phyloP scores from a whole-genome alignment of 1,140 invertebrate species.

The Listronotus bonariensis region DNA sequence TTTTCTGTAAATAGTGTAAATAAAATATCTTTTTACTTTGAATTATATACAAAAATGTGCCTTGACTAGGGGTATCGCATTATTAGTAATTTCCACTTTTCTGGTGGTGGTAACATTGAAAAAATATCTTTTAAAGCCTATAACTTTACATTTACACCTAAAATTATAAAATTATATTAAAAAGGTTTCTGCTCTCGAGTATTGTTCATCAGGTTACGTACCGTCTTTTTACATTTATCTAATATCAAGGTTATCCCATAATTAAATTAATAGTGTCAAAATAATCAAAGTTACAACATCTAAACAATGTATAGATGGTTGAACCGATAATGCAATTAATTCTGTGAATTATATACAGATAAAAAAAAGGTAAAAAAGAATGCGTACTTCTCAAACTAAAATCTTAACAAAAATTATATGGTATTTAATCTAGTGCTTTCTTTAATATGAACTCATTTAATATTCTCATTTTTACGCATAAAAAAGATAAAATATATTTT shows the following conservation, averaged over 20 bases:
- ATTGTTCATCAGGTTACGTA: constrained; percentile 45
- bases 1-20: constrained; percentile 44
- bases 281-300: too few relatives aligned
- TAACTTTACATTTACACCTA: constrained; percentile 43
- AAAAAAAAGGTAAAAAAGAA: too few relatives aligned
- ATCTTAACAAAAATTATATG: too few relatives aligned
- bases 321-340: too few relatives aligned
- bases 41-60: constrained; percentile 49
- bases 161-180: constrained; percentile 35
- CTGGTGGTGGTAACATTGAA: constrained; percentile 51
- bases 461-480: too few relatives aligned
- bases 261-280: background rate
- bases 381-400: constrained; percentile 17
- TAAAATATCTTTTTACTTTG: constrained; percentile 48
- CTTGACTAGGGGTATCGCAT: constrained; percentile 54
- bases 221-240: constrained; percentile 27
- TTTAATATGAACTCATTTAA: too few relatives aligned
- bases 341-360: too few relatives aligned
- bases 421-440: too few relatives aligned
- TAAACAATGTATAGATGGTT: too few relatives aligned
- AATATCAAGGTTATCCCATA: too few relatives aligned
- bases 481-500: too few relatives aligned
- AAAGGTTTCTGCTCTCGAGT: constrained; percentile 42
- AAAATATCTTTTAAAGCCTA: constrained; percentile 46
- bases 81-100: constrained; percentile 40